Evolutionary conservation across 2,888 invertebrate genomes (phyloP).

Genomic region (Drosophila mayaguana): DNA sequence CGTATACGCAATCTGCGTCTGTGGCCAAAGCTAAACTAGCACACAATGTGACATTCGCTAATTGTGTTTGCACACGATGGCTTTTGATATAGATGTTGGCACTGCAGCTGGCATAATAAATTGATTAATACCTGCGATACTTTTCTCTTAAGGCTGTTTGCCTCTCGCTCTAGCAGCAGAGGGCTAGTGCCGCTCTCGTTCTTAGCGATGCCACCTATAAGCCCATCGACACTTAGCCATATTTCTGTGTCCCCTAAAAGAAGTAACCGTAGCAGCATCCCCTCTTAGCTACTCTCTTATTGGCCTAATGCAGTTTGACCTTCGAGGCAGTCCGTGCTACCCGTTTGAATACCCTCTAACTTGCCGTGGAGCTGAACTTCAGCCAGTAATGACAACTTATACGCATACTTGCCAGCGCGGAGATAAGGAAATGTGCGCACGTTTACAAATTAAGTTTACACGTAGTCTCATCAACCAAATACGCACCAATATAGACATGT

Average conservation of each 20-base stretch:
- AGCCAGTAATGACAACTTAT: constrained; percentile 12
- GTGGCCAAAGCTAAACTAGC: constrained; percentile 21
- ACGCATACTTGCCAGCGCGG: constrained; percentile 6
- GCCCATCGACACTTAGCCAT: too few relatives aligned
- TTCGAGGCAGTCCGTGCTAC: background rate
- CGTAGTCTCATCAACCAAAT: background rate
- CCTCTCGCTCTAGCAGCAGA: too few relatives aligned
- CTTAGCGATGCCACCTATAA: too few relatives aligned
- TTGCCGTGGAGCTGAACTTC: background rate
- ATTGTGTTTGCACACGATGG: background rate
- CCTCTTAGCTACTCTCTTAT: too few relatives aligned
- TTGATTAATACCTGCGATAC: too few relatives aligned
- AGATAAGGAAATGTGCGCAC: constrained; percentile 14
- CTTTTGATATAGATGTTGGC: background rate
- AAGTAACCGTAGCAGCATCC: too few relatives aligned
- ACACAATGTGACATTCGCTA: background rate
- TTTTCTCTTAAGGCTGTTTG: too few relatives aligned
- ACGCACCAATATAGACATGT: background rate
- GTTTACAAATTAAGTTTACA: constrained; percentile 19
- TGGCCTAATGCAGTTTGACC: too few relatives aligned
- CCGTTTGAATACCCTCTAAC: background rate
- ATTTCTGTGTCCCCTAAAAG: too few relatives aligned
- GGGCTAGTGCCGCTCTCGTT: too few relatives aligned
- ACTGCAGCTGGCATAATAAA: background rate
- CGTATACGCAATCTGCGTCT: constrained; percentile 57